Conservation (phyloP, 1,140 invertebrate genomes). For the Mercenaria mercenaria region DNA sequence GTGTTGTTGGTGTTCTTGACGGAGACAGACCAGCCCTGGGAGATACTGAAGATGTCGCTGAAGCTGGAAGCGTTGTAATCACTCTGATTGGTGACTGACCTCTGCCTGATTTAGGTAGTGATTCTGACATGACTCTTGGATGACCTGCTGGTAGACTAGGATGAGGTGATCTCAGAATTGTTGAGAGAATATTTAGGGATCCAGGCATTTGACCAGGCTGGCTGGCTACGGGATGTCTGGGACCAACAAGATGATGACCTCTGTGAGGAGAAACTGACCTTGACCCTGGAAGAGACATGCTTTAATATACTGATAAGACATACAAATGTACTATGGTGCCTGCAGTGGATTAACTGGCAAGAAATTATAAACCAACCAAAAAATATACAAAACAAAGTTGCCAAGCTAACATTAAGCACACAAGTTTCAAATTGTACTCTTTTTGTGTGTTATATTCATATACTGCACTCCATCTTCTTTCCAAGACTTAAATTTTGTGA, state of each 20-base stretch:
- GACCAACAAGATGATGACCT: not conserved
- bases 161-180: constrained; percentile 49
- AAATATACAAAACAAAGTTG: too few species aligned
- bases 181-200: constrained; percentile 39
- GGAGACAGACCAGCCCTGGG: constrained; percentile 44
- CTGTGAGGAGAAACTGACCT: constrained; percentile 30
- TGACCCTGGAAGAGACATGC: not conserved
- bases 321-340: too few species aligned
- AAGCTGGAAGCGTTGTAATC: constrained; percentile 12
- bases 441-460: too few species aligned
- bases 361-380: too few species aligned
- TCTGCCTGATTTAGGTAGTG: not conserved
- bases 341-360: too few species aligned
- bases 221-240: not conserved
- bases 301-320: not conserved
- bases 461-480: too few species aligned
- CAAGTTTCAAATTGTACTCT: too few species aligned
- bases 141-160: constrained; percentile 4
- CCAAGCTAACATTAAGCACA: too few species aligned
- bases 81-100: constrained; percentile 52
- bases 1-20: constrained; percentile 46
- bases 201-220: constrained; percentile 15
- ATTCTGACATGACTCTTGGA: not conserved
- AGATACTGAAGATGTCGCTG: not conserved
- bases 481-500: too few species aligned